These are phyloP conservation scores for Mercenaria mercenaria DNA, from an alignment of 1,140 invertebrate species.

Conservation along the genomic window DNA sequence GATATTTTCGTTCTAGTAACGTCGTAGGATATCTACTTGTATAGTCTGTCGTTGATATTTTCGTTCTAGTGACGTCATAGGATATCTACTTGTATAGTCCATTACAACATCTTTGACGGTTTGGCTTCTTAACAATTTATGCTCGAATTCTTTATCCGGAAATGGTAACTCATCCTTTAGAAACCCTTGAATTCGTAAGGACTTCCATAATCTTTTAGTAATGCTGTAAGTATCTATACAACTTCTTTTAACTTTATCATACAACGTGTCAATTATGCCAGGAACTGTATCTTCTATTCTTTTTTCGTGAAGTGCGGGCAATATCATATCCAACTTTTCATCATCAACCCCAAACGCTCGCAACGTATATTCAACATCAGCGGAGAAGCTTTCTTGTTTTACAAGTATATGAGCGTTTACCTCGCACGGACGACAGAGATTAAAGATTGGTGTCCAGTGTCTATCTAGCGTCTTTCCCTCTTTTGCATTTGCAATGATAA, in stretches of 20 bases:
- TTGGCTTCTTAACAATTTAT: background rate
- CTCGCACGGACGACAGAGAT: constrained; percentile 44
- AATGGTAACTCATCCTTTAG: constrained; percentile 21
- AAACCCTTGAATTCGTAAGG: constrained; percentile 63
- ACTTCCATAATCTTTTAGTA: constrained; percentile 10
- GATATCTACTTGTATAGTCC: background rate
- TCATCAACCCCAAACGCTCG: constrained; percentile 1
- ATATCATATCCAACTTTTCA: background rate
- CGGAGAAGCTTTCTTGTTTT: constrained; percentile 59
- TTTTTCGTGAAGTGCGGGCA: background rate
- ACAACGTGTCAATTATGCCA: constrained; percentile 16
- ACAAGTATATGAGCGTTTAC: constrained; percentile 46
- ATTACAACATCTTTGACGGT: background rate
- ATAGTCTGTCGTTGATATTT: background rate
- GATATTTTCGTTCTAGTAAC: background rate
- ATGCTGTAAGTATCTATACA: constrained; percentile 28
- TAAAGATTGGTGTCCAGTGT: constrained; percentile 42
- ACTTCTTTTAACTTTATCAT: background rate
- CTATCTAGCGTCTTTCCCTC: background rate
- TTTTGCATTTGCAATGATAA: background rate
- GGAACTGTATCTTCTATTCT: constrained; percentile 15
- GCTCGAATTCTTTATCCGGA: background rate
- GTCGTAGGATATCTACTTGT: background rate
- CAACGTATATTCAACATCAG: constrained; percentile 45
- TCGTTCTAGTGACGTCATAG: background rate